Percentiles rank a stretch among this genome's conserved stretches.
Evolutionary conservation across 1,140 invertebrate genomes (phyloP).

Genomic region (Cherax destructor): DNA sequence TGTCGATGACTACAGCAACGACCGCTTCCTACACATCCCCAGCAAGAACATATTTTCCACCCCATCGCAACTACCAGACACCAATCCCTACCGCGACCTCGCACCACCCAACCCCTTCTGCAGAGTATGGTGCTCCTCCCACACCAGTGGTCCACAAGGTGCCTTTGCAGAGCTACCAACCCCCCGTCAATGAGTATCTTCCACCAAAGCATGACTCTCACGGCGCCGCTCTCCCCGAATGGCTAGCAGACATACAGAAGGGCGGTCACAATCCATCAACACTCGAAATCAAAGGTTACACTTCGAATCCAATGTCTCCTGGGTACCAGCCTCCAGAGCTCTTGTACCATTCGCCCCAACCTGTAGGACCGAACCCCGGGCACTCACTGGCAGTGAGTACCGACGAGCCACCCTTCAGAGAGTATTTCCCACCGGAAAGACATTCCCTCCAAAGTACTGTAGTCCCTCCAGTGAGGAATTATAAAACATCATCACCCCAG

Average conservation of each 20-base stretch:
- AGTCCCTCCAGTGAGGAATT: slow-evolving; percentile 2
- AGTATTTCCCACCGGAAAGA: slow-evolving; percentile 27
- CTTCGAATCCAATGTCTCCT: slow-evolving; percentile 4
- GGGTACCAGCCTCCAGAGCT: slow-evolving; percentile 16
- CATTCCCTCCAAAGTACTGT: neutral
- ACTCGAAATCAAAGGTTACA: neutral
- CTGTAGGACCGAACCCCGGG: neutral
- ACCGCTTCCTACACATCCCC: neutral
- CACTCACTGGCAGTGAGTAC: slow-evolving; percentile 1
- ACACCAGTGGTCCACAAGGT: neutral
- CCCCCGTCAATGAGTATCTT: slow-evolving; percentile 29
- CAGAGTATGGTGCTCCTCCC: slow-evolving; percentile 1
- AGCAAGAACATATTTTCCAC: slow-evolving; percentile 29
- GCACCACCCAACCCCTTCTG: neutral
- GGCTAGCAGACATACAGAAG: slow-evolving; percentile 33
- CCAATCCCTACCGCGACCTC: neutral
- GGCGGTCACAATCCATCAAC: neutral
- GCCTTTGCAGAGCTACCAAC: slow-evolving; percentile 33
- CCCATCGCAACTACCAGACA: slow-evolving; percentile 8
- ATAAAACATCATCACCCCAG: neutral
- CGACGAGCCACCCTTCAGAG: slow-evolving; percentile 21
- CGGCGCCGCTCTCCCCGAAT: slow-evolving; percentile 22
- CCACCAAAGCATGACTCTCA: slow-evolving; percentile 29
- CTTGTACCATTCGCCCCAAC: neutral
- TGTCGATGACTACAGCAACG: slow-evolving; percentile 12